A percentile compares a stretch with the other conserved stretches of the same genome.
Evolutionary conservation across 2,797 vertebrate genomes (phyloP).

Genomic region (Arctocebus calabarensis): DNA sequence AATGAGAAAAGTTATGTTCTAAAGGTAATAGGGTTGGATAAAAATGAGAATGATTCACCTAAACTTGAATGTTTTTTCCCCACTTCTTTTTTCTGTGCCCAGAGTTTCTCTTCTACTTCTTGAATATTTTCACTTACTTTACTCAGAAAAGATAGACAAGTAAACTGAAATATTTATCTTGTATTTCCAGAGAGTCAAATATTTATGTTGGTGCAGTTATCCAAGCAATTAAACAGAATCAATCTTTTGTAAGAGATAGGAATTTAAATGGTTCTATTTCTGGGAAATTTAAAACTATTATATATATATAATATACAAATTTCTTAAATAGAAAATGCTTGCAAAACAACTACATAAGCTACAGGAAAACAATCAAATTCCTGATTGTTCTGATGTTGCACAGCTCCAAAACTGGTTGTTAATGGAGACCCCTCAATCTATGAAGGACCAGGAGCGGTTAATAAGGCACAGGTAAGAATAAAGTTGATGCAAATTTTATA

Average conservation of each 20-base stretch:
- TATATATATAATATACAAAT: not conserved
- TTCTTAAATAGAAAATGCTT: conserved; percentile 79
- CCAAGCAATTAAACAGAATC: not conserved
- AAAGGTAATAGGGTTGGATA: not conserved
- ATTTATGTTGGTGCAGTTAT: not conserved
- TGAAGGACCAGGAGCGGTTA: conserved; percentile 77
- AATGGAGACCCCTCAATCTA: conserved; percentile 50
- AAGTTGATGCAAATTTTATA: not conserved
- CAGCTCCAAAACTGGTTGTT: conserved; percentile 81
- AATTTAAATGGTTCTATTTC: not conserved
- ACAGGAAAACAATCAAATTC: conserved; percentile 48
- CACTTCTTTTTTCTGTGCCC: not conserved
- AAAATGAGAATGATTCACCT: not conserved
- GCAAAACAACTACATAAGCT: conserved; percentile 79
- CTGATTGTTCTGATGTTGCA: conserved; percentile 35
- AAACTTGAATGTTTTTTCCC: not conserved
- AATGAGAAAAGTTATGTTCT: conserved; percentile 26
- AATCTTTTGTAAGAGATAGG: not conserved
- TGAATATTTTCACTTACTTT: conserved; percentile 27
- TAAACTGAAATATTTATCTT: not conserved
- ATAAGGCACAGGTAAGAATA: conserved; percentile 79
- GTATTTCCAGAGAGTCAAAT: conserved; percentile 15
- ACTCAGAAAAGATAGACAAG: not conserved
- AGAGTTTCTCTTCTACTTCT: not conserved
- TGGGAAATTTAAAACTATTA: not conserved